phyloP scores from a whole-genome alignment of 1,140 invertebrate genomes.

The Capitella teleta region DNA sequence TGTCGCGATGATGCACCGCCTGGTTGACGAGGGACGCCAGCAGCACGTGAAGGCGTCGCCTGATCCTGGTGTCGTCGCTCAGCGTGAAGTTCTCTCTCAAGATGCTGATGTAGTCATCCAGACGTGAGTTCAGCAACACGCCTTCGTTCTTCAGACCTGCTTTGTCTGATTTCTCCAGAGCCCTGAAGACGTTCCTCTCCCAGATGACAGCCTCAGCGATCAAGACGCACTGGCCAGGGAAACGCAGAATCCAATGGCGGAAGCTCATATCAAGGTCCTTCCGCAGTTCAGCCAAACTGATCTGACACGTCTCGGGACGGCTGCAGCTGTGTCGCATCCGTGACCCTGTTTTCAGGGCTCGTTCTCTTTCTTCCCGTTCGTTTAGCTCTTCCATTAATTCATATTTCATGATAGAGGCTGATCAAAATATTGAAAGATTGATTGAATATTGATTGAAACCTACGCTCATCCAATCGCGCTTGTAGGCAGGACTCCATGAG shows the following conservation, averaged over 20 bases:
- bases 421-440: too few species aligned
- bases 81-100: slow-evolving; percentile 18
- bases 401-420: too few species aligned
- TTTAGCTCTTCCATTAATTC: too few species aligned
- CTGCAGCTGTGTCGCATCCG: too few species aligned
- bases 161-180: slow-evolving; percentile 20
- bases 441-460: too few species aligned
- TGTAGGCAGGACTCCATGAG: slow-evolving; percentile 32
- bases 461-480: slow-evolving; percentile 25
- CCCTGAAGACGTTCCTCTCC: slow-evolving; percentile 20
- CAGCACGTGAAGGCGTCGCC: slow-evolving; percentile 20
- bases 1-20: slow-evolving; percentile 27
- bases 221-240: slow-evolving; percentile 32
- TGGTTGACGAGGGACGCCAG: slow-evolving; percentile 27
- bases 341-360: too few species aligned
- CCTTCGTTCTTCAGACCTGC: slow-evolving; percentile 1
- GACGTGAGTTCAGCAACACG: slow-evolving; percentile 12
- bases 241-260: slow-evolving; percentile 32
- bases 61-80: slow-evolving; percentile 13
- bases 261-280: slow-evolving; percentile 21
- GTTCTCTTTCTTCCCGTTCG: too few species aligned
- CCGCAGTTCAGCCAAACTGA: too few species aligned
- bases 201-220: slow-evolving; percentile 33
- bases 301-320: too few species aligned
- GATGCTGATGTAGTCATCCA: slow-evolving; percentile 29